Evolutionary conservation across 2,797 vertebrate genomes (phyloP).

Genomic region (Margarornis squamiger): DNA sequence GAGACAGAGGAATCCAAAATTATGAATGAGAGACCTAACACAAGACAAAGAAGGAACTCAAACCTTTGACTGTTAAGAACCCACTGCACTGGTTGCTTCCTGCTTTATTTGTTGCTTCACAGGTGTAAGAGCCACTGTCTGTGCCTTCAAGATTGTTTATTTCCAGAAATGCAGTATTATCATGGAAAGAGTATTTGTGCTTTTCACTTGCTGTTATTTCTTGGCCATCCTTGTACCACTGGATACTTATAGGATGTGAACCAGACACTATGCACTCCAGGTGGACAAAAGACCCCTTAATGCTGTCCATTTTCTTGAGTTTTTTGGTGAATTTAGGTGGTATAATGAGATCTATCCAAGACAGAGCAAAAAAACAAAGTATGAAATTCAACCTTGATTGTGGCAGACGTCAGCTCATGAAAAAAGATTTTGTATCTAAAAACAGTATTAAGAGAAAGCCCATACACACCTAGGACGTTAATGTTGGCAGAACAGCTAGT

Average conservation of each 20-base stretch:
- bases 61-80: constrained; percentile 93
- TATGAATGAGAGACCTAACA: not conserved
- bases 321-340: constrained; percentile 96
- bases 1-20: not conserved
- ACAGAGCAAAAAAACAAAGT: constrained; percentile 53
- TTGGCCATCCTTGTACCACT: constrained; percentile 93
- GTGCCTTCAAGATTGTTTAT: constrained; percentile 87
- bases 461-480: constrained; percentile 90
- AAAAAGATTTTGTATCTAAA: not conserved
- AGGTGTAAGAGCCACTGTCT: constrained; percentile 91
- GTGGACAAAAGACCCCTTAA: constrained; percentile 93
- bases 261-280: constrained; percentile 95
- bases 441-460: not conserved
- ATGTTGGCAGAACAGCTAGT: constrained; percentile 88
- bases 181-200: constrained; percentile 94
- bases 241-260: constrained; percentile 91
- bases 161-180: constrained; percentile 94
- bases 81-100: constrained; percentile 92
- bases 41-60: constrained; percentile 57
- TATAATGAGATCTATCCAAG: constrained; percentile 92
- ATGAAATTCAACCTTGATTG: not conserved
- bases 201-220: constrained; percentile 89
- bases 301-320: constrained; percentile 91
- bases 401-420: not conserved
- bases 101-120: constrained; percentile 91